phyloP scores from a whole-genome alignment of 2,888 invertebrate species.

The Andrena minutula region DNA sequence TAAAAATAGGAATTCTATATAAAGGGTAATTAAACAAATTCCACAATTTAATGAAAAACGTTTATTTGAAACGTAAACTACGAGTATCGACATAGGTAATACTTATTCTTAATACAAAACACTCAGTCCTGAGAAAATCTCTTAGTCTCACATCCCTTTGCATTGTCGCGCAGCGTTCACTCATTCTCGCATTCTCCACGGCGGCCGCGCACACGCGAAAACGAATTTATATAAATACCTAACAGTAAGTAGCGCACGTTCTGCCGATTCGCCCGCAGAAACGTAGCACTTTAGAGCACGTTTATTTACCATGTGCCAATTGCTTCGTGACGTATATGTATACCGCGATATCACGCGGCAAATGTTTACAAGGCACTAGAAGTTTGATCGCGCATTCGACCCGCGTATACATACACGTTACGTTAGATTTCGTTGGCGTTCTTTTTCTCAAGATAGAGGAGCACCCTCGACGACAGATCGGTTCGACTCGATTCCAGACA shows the following conservation, averaged over 20 bases:
- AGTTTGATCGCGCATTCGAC: conserved; percentile 70
- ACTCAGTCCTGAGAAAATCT: conserved; percentile 74
- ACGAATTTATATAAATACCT: conserved; percentile 22
- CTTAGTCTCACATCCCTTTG: conserved; percentile 7
- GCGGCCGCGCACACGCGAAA: conserved; percentile 35
- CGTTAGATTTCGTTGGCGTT: conserved; percentile 11
- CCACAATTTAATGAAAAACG: conserved; percentile 81
- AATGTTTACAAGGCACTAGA: conserved; percentile 82
- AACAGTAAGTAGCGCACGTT: conserved; percentile 13
- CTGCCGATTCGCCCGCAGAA: neutral
- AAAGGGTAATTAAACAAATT: too few species aligned
- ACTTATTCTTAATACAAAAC: conserved; percentile 75
- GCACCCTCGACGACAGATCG: conserved; percentile 23
- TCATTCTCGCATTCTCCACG: conserved; percentile 18
- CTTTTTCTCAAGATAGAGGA: conserved; percentile 1
- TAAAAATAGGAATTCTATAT: too few species aligned
- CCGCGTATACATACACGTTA: conserved; percentile 20
- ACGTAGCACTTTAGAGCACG: conserved; percentile 36
- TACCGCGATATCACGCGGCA: conserved; percentile 71
- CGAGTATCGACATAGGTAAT: conserved; percentile 77
- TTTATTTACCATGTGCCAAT: conserved; percentile 45
- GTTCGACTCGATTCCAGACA: too few species aligned
- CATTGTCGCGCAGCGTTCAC: conserved; percentile 4
- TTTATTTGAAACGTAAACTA: conserved; percentile 82
- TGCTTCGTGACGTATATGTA: conserved; percentile 28